Percentiles rank a stretch among this genome's conserved stretches.
phyloP scores from a whole-genome alignment of 2,797 vertebrate species.

The Diglossa cyanea region DNA sequence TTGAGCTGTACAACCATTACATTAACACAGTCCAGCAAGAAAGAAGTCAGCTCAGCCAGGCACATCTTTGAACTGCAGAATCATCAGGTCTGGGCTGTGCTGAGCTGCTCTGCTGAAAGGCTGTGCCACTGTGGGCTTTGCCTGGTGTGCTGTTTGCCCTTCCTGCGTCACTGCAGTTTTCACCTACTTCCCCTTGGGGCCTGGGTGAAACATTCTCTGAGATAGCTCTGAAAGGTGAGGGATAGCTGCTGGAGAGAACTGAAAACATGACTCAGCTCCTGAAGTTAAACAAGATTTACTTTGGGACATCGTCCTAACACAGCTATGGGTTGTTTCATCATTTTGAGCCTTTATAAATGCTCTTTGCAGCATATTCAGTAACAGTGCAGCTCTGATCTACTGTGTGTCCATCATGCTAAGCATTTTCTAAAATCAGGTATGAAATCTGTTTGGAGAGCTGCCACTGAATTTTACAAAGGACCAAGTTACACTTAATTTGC shows the following conservation, averaged over 20 bases:
- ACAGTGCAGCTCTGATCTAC: neutral
- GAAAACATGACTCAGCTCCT: neutral
- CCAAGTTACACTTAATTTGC: neutral
- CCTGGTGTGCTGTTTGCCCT: neutral
- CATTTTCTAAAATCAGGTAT: neutral
- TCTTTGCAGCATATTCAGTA: neutral
- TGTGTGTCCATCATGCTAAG: neutral
- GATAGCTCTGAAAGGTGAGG: neutral
- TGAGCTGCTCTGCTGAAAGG: neutral
- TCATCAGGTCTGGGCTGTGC: conserved; percentile 18
- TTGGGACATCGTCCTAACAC: neutral
- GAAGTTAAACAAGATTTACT: neutral
- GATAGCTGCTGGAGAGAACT: neutral
- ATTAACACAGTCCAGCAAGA: conserved; percentile 34
- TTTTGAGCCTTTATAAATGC: neutral
- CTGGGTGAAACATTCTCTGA: neutral
- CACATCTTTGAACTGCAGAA: conserved; percentile 31
- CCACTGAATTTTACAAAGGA: neutral
- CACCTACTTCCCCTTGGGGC: neutral
- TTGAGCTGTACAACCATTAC: neutral
- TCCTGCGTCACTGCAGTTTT: neutral
- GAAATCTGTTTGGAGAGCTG: neutral
- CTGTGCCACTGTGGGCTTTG: rapidly evolving
- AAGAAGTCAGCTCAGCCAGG: neutral
- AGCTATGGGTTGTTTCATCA: neutral